phyloP scores from a whole-genome alignment of 1,140 invertebrate genomes.

The Agraylea sexmaculata region DNA sequence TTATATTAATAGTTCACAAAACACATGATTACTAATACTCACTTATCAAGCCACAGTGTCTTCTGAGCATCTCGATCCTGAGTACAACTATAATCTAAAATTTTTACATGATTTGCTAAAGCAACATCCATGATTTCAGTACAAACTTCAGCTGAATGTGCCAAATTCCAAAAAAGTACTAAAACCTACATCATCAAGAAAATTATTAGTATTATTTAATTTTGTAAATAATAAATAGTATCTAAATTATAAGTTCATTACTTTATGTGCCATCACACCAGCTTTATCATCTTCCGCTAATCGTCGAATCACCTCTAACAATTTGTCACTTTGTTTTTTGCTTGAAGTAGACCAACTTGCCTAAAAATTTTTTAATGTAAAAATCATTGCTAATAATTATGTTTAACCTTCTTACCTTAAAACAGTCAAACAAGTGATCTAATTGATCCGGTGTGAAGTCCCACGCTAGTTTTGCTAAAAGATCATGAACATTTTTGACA shows the following conservation, averaged over 20 bases:
- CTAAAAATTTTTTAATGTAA: conserved; percentile 36
- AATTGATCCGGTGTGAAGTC: conserved; percentile 95
- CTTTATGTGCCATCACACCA: conserved; percentile 96
- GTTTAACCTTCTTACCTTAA: conserved; percentile 55
- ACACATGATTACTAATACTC: conserved; percentile 19
- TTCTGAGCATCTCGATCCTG: conserved; percentile 93
- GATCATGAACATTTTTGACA: conserved; percentile 93
- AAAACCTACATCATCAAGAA: conserved; percentile 54
- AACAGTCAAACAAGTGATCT: conserved; percentile 95
- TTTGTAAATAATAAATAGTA: conserved; percentile 1
- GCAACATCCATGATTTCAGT: conserved; percentile 98
- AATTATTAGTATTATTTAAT: background rate
- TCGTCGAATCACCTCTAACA: conserved; percentile 87
- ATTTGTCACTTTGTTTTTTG: conserved; percentile 91
- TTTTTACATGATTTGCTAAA: conserved; percentile 90
- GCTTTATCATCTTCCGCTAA: conserved; percentile 97
- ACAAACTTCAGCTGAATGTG: conserved; percentile 90
- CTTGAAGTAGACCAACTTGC: conserved; percentile 91
- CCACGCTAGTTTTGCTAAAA: conserved; percentile 94
- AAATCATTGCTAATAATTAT: conserved; percentile 14
- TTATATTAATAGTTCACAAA: background rate
- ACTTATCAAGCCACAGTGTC: conserved; percentile 85
- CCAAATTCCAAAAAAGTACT: conserved; percentile 92
- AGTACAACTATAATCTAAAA: conserved; percentile 94
- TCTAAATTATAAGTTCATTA: conserved; percentile 27